Conservation (phyloP, 2,888 invertebrate species). For the Melitaea athalia region DNA sequence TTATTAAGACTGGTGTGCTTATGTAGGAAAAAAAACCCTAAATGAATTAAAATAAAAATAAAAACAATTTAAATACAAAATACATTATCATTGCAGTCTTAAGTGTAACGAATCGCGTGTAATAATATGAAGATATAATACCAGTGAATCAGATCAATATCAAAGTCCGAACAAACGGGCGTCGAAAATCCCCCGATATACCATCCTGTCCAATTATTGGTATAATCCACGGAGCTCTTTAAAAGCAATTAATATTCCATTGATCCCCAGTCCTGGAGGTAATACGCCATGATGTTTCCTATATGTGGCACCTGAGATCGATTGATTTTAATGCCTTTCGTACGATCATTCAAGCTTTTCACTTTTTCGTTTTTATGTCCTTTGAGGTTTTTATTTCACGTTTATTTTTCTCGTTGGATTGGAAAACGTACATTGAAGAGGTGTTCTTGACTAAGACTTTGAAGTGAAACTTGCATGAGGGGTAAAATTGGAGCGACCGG, state of each 20-base stretch:
- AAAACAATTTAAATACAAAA: no score
- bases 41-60: no score
- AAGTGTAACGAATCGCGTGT: not conserved
- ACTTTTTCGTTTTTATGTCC: not conserved
- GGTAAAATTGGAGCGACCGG: no score
- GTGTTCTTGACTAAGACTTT: no score
- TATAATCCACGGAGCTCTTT: constrained; percentile 68
- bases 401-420: not conserved
- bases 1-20: no score
- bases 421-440: no score
- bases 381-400: not conserved
- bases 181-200: constrained; percentile 45
- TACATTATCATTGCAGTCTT: no score
- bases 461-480: no score
- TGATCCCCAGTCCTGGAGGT: constrained; percentile 47
- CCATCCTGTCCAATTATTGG: constrained; percentile 62
- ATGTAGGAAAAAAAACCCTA: no score
- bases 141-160: constrained; percentile 1
- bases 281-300: constrained; percentile 41
- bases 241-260: constrained; percentile 75
- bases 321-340: constrained; percentile 41
- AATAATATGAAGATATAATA: not conserved
- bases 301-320: constrained; percentile 43
- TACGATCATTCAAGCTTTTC: constrained; percentile 34
- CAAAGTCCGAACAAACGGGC: constrained; percentile 39